A percentile compares a stretch with the other conserved stretches of the same genome.
Conservation (phyloP, 2,888 invertebrate genomes). For the Callosobruchus maculatus region DNA sequence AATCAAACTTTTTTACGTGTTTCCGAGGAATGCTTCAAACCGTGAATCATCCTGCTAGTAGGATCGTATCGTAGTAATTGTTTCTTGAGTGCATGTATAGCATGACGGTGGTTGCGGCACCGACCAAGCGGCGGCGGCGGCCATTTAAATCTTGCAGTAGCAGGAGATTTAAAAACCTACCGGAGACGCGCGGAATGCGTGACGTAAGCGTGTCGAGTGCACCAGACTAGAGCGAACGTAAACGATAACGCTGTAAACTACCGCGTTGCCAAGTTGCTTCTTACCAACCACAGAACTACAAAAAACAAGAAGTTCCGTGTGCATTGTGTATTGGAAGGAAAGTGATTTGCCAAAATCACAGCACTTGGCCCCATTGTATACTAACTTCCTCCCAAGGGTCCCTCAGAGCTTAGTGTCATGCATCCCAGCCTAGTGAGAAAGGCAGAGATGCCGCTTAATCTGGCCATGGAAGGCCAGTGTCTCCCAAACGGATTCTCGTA, state of each 20-base stretch:
- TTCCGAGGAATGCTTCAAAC: not conserved
- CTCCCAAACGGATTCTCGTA: too few relatives aligned
- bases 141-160: not conserved
- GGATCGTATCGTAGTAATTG: not conserved
- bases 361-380: too few relatives aligned
- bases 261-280: not conserved
- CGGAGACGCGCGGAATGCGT: not conserved
- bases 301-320: too few relatives aligned
- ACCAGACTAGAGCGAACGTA: not conserved
- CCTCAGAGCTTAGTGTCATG: too few relatives aligned
- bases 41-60: not conserved
- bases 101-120: not conserved
- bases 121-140: not conserved
- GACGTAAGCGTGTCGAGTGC: not conserved
- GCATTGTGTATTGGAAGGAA: too few relatives aligned
- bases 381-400: too few relatives aligned
- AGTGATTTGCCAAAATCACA: too few relatives aligned
- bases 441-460: too few relatives aligned
- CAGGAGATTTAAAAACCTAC: not conserved
- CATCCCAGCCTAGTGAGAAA: too few relatives aligned
- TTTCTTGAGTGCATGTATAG: not conserved
- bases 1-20: not conserved
- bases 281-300: too few relatives aligned
- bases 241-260: not conserved
- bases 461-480: too few relatives aligned